Evolutionary conservation across 2,888 invertebrate genomes (phyloP).

Genomic region (Crocallis elinguaria): DNA sequence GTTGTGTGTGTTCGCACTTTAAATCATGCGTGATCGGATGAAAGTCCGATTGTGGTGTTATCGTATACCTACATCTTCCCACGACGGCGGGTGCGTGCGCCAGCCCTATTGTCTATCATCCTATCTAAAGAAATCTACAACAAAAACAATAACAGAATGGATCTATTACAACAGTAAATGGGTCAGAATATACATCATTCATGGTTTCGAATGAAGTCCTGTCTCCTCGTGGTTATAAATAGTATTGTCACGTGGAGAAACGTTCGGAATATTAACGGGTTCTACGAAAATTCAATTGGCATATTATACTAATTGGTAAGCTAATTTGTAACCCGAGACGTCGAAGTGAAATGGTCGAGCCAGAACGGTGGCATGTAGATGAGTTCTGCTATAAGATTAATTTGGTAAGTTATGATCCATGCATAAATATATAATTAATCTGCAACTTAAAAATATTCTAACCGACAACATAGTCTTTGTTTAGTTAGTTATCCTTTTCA

Average conservation of each 20-base stretch:
- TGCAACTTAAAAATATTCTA: too few relatives aligned
- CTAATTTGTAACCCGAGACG: too few relatives aligned
- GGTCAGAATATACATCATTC: conserved; percentile 56
- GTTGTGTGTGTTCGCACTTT: conserved; percentile 71
- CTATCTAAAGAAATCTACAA: conserved; percentile 54
- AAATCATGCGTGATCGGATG: conserved; percentile 79
- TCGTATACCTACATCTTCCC: conserved; percentile 74
- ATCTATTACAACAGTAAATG: conserved; percentile 60
- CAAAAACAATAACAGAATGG: conserved; percentile 63
- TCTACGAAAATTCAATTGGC: not conserved
- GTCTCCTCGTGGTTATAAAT: conserved; percentile 33
- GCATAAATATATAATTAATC: too few relatives aligned
- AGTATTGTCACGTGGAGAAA: conserved; percentile 21
- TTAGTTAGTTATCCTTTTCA: too few relatives aligned
- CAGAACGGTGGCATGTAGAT: too few relatives aligned
- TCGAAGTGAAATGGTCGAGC: too few relatives aligned
- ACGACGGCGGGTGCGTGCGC: conserved; percentile 60
- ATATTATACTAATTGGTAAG: too few relatives aligned
- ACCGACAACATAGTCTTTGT: too few relatives aligned
- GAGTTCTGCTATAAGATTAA: too few relatives aligned
- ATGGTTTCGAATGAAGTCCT: conserved; percentile 36
- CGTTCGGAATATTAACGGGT: conserved; percentile 12
- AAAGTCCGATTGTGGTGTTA: conserved; percentile 73
- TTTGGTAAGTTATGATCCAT: too few relatives aligned
- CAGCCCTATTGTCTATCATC: conserved; percentile 56